phyloP scores from a whole-genome alignment of 1,140 invertebrate species.

The Steinernema feltiae region DNA sequence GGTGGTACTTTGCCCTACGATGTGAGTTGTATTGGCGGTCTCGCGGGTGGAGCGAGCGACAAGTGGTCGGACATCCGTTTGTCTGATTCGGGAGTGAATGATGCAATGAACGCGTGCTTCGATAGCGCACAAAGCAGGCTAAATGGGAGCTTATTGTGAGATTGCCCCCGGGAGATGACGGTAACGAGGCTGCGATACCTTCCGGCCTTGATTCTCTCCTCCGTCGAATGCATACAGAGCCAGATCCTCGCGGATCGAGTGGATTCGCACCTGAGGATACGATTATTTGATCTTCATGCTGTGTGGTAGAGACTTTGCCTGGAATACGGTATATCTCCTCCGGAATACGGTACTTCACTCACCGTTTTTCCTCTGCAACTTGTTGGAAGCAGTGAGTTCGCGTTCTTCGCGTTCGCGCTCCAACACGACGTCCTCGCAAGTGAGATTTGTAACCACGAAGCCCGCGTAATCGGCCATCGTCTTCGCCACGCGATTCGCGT shows the following conservation, averaged over 20 bases:
- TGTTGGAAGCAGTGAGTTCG: not conserved
- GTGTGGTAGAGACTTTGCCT: not conserved
- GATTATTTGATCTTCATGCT: constrained; percentile 34
- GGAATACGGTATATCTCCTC: too few relatives aligned
- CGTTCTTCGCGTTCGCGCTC: not conserved
- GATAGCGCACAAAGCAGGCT: too few relatives aligned
- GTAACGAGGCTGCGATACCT: too few relatives aligned
- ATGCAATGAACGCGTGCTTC: too few relatives aligned
- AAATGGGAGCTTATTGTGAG: too few relatives aligned
- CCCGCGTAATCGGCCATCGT: constrained; percentile 19
- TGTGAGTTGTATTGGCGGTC: not conserved
- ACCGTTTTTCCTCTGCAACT: not conserved
- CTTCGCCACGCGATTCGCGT: constrained; percentile 20
- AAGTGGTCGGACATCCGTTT: too few relatives aligned
- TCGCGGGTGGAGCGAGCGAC: not conserved
- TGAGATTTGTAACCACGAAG: constrained; percentile 28
- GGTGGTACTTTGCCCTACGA: not conserved
- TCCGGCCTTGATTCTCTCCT: too few relatives aligned
- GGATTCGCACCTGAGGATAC: constrained; percentile 20
- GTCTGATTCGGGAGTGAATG: too few relatives aligned
- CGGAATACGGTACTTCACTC: too few relatives aligned
- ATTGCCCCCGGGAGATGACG: too few relatives aligned
- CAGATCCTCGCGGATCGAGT: constrained; percentile 33
- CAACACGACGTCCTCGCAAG: constrained; percentile 24
- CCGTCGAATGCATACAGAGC: too few relatives aligned